A percentile compares a stretch with the other conserved stretches of the same genome.
These are phyloP conservation scores for Siderastrea siderea DNA, from an alignment of 92 coral and sea anemone genomes.

Conservation along the genomic window DNA sequence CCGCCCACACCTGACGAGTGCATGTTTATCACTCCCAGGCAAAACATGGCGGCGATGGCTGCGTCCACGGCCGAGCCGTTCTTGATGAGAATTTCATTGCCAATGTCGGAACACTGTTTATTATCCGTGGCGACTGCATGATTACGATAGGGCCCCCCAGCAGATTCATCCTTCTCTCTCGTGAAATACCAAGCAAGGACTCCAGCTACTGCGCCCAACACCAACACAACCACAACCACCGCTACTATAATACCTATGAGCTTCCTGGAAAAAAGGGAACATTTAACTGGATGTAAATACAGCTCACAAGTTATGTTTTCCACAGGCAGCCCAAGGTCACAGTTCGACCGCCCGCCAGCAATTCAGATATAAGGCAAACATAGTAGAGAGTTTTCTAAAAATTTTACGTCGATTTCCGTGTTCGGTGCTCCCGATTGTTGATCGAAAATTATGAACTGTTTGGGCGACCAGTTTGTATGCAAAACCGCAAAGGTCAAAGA, in stretches of 20 bases:
- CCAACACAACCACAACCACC: not conserved
- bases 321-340: not conserved
- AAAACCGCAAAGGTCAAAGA: too few relatives aligned
- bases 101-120: conserved; percentile 80
- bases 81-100: conserved; percentile 63
- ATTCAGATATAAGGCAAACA: too few relatives aligned
- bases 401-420: too few relatives aligned
- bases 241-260: not conserved
- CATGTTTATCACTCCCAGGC: conserved; percentile 94
- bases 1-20: conserved; percentile 95
- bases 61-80: conserved; percentile 95
- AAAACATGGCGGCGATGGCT: conserved; percentile 94
- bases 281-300: not conserved
- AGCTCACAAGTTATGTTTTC: not conserved
- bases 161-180: conserved; percentile 2
- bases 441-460: too few relatives aligned
- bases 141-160: conserved; percentile 53
- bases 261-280: not conserved
- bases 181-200: not conserved
- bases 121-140: conserved; percentile 86
- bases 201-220: not conserved
- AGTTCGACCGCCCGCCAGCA: too few relatives aligned
- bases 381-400: too few relatives aligned
- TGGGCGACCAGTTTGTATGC: too few relatives aligned
- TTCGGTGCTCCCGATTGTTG: too few relatives aligned